Conservation (phyloP, 2,888 invertebrate genomes). For the Nomada ferruginata region DNA sequence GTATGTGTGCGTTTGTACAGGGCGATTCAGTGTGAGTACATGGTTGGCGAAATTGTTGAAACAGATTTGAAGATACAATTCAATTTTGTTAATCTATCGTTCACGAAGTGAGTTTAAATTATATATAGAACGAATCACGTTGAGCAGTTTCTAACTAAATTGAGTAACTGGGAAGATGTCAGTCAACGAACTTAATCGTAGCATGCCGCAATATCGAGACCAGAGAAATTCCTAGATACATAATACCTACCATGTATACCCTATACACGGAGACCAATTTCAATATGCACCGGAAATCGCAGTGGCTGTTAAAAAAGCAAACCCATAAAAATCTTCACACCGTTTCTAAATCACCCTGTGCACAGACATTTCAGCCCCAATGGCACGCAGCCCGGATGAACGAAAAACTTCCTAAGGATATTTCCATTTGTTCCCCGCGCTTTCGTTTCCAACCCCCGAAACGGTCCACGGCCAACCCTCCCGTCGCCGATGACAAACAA, state of each 20-base stretch:
- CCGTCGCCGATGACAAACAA: slow-evolving; percentile 14
- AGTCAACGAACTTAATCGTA: slow-evolving; percentile 19
- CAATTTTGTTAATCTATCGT: slow-evolving; percentile 1
- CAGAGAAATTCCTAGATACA: neutral
- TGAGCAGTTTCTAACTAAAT: slow-evolving; percentile 18
- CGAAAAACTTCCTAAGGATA: slow-evolving; percentile 5
- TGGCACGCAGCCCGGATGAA: neutral
- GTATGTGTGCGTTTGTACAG: neutral
- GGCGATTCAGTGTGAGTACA: neutral
- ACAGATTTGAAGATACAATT: no score
- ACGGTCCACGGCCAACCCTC: neutral
- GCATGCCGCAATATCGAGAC: neutral
- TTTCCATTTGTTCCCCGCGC: slow-evolving; percentile 4
- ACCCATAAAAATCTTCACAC: neutral
- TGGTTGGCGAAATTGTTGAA: neutral
- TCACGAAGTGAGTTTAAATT: neutral
- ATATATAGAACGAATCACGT: slow-evolving; percentile 25
- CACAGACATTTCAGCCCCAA: neutral
- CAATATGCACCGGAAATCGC: neutral
- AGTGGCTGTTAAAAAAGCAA: neutral
- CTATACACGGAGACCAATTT: neutral
- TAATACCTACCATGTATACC: neutral
- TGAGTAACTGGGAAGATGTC: slow-evolving; percentile 24
- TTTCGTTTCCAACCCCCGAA: neutral
- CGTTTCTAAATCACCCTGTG: neutral